Conservation (phyloP, 2,888 invertebrate species). For the Linnaemya tessellans region DNA sequence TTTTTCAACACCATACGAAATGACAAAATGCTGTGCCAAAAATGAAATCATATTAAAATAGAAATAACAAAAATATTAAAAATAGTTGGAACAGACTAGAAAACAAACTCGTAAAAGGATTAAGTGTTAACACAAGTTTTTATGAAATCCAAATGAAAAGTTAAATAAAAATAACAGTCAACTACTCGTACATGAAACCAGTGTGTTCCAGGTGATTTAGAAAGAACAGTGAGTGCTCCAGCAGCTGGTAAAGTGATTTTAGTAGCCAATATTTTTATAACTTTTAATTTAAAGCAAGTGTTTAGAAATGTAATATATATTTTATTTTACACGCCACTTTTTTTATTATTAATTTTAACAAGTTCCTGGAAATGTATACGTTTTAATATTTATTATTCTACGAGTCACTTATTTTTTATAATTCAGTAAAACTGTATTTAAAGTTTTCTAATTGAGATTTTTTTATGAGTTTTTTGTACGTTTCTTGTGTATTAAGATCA, state of each 20-base stretch:
- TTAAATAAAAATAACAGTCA: constrained; percentile 11
- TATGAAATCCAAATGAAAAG: constrained; percentile 45
- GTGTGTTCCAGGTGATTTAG: background rate
- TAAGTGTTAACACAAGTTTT: constrained; percentile 55
- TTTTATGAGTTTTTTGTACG: too few species aligned
- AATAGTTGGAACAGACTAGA: constrained; percentile 4
- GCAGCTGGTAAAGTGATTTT: constrained; percentile 10
- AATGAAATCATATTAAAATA: background rate
- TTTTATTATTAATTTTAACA: background rate
- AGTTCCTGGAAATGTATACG: background rate
- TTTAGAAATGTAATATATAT: constrained; percentile 1
- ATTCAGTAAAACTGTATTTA: too few species aligned
- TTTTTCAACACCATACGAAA: constrained; percentile 48
- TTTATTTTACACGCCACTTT: background rate
- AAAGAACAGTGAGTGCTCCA: background rate
- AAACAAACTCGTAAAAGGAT: constrained; percentile 46
- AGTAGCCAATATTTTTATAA: constrained; percentile 42
- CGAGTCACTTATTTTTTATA: background rate
- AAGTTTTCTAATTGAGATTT: too few species aligned
- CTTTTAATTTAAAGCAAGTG: constrained; percentile 15
- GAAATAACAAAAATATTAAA: background rate
- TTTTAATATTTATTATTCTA: background rate
- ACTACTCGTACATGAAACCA: constrained; percentile 29
- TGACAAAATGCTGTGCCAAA: constrained; percentile 24
- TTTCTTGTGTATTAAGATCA: too few species aligned